Evolutionary conservation across 2,797 vertebrate species (phyloP).

Genomic region (Rhadinocentrus ornatus): DNA sequence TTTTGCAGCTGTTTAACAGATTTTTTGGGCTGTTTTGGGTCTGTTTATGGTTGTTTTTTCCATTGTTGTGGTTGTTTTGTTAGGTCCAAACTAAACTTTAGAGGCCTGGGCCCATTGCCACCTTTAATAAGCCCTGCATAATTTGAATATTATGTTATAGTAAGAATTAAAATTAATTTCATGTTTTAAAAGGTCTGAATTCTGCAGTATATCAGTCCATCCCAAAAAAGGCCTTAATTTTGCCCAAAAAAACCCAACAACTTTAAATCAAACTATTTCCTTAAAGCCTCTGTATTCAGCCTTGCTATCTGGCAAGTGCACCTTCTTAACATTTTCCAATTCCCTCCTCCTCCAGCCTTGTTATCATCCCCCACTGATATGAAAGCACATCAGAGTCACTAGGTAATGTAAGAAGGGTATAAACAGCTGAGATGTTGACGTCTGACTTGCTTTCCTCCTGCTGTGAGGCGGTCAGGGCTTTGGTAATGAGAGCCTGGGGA

Average conservation of each 20-base stretch:
- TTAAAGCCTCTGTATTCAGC: neutral
- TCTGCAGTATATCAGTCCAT: constrained; percentile 2
- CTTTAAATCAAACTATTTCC: constrained; percentile 9
- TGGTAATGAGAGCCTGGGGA: constrained; percentile 72
- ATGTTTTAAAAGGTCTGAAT: constrained; percentile 19
- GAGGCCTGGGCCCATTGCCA: neutral
- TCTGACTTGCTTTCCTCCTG: constrained; percentile 56
- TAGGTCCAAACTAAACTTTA: neutral
- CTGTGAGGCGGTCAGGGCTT: constrained; percentile 53
- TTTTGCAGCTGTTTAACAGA: neutral
- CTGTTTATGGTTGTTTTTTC: neutral
- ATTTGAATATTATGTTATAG: neutral
- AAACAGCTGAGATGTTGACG: constrained; percentile 65
- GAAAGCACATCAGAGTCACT: constrained; percentile 47
- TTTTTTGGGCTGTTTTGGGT: neutral
- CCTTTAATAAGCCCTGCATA: neutral
- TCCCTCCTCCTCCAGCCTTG: neutral
- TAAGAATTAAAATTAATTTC: constrained; percentile 4
- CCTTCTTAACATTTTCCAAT: constrained; percentile 5
- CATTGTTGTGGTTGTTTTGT: neutral
- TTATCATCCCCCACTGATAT: constrained; percentile 39
- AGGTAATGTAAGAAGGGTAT: constrained; percentile 32
- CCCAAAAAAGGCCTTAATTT: neutral
- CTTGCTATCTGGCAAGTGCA: constrained; percentile 4
- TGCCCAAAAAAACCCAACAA: neutral